Conservation (phyloP, 2,797 vertebrate species). For the Austrolebias charrua region DNA sequence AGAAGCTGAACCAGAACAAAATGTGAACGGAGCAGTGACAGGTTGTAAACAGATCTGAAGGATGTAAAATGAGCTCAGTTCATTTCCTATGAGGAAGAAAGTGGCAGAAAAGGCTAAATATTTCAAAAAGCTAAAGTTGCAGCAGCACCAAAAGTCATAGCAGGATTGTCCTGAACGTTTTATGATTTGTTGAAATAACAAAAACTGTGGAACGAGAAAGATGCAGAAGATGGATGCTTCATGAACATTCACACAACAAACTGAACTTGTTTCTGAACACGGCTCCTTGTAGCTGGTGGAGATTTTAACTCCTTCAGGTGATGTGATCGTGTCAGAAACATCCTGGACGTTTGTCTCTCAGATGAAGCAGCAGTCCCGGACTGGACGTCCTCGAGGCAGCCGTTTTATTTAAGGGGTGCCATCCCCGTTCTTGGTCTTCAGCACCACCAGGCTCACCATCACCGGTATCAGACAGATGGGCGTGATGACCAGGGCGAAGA, state of each 20-base stretch:
- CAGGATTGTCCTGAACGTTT: no score
- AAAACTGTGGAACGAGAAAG: no score
- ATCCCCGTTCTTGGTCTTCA: constrained; percentile 79
- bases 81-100: no score
- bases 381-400: constrained; percentile 4
- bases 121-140: no score
- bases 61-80: no score
- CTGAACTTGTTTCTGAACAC: not conserved
- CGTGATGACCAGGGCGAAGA: constrained; percentile 74
- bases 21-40: no score
- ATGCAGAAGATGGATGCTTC: no score
- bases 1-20: no score
- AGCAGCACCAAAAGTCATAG: no score
- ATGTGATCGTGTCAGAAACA: constrained; percentile 1
- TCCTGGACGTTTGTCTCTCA: constrained; percentile 15
- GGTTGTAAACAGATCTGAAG: no score
- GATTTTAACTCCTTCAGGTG: not conserved
- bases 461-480: constrained; percentile 79
- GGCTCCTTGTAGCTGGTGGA: constrained; percentile 2
- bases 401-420: constrained; percentile 67
- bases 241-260: not conserved
- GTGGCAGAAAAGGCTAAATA: no score
- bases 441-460: constrained; percentile 75
- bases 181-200: no score
- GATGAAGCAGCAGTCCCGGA: constrained; percentile 11